Percentiles rank a stretch among this genome's conserved stretches.
Evolutionary conservation across 1,140 invertebrate species (phyloP).

Genomic region (Andricus grossulariae): DNA sequence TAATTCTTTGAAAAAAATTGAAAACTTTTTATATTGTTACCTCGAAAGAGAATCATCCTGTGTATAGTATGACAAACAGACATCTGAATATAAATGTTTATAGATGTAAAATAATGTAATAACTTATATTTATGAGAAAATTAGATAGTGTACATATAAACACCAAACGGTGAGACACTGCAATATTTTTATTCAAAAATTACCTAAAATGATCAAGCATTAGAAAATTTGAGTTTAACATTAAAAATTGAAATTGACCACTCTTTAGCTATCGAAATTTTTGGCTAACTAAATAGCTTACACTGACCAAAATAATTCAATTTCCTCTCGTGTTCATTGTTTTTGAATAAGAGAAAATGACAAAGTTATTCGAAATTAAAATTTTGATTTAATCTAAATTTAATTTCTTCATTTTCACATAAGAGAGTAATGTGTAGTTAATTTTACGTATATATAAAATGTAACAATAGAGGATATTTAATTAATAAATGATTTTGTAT

Average conservation of each 20-base stretch:
- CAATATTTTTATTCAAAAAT: slow-evolving; percentile 47
- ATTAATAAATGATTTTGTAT: neutral
- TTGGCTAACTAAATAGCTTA: neutral
- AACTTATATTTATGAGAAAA: slow-evolving; percentile 70
- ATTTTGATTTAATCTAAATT: too few species aligned
- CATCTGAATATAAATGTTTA: slow-evolving; percentile 33
- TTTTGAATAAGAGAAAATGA: neutral
- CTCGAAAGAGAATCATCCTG: slow-evolving; percentile 14
- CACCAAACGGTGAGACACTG: slow-evolving; percentile 51
- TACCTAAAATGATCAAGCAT: slow-evolving; percentile 45
- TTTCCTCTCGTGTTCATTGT: neutral
- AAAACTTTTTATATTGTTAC: slow-evolving; percentile 2
- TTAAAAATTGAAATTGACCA: slow-evolving; percentile 45
- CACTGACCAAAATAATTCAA: neutral
- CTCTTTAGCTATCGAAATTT: neutral
- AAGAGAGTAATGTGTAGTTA: slow-evolving; percentile 4
- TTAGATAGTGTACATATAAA: slow-evolving; percentile 64
- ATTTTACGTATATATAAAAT: neutral
- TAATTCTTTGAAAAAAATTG: too few species aligned
- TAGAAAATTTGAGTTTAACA: slow-evolving; percentile 38
- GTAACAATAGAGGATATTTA: neutral
- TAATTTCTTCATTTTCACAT: too few species aligned
- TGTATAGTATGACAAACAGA: neutral
- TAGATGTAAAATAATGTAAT: slow-evolving; percentile 61
- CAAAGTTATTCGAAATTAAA: too few species aligned